Conservation (phyloP, 2,888 invertebrate species). For the Chymomyza procnemis region DNA sequence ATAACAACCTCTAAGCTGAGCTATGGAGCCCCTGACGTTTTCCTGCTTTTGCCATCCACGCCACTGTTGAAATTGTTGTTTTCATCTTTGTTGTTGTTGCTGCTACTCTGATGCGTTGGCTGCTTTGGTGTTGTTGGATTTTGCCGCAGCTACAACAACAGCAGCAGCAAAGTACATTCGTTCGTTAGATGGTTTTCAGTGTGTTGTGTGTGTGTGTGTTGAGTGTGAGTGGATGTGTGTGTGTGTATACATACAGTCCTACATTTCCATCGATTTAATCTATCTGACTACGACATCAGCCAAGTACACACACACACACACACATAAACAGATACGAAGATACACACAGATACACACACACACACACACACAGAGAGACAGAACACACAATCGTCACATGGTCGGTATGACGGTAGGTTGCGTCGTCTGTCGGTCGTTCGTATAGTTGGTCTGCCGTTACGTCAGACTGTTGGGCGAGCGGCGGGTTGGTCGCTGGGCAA, state of each 20-base stretch:
- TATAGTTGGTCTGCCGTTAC: slow-evolving; percentile 23
- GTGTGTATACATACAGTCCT: slow-evolving; percentile 62
- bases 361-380: background rate
- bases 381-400: slow-evolving; percentile 53
- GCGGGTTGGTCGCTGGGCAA: slow-evolving; percentile 37
- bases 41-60: background rate
- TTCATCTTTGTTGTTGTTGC: slow-evolving; percentile 26
- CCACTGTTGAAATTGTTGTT: background rate
- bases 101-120: slow-evolving; percentile 64
- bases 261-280: slow-evolving; percentile 75
- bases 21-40: background rate
- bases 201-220: slow-evolving; percentile 16
- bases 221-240: slow-evolving; percentile 26
- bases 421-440: background rate
- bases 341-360: slow-evolving; percentile 5
- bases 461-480: slow-evolving; percentile 23
- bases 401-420: slow-evolving; percentile 15
- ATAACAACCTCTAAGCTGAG: background rate
- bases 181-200: slow-evolving; percentile 63
- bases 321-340: background rate
- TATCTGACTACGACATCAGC: slow-evolving; percentile 73
- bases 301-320: slow-evolving; percentile 48
- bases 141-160: slow-evolving; percentile 63
- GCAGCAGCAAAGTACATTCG: slow-evolving; percentile 45
- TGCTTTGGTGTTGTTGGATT: slow-evolving; percentile 61